Conservation (phyloP, 1,140 invertebrate genomes). For the Zaprionus nigranus region DNA sequence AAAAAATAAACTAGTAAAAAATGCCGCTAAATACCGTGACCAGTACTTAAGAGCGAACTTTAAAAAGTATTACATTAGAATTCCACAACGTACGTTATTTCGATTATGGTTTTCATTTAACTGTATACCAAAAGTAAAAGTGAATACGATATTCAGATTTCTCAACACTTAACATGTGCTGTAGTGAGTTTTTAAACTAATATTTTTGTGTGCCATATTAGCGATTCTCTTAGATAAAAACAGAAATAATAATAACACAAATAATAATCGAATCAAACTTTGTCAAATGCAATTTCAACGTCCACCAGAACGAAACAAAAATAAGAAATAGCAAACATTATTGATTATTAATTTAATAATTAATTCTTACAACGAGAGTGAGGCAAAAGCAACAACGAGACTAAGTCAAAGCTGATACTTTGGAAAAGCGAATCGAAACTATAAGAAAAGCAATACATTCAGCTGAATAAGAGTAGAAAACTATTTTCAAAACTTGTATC, state of each 20-base stretch:
- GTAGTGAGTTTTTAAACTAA: constrained; percentile 77
- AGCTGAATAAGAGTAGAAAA: background rate
- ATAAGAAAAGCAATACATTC: background rate
- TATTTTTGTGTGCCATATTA: constrained; percentile 77
- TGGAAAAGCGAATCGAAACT: background rate
- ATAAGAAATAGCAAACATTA: background rate
- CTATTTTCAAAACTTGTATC: constrained; percentile 18
- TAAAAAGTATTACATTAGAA: constrained; percentile 82
- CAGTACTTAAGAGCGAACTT: constrained; percentile 75
- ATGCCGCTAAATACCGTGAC: constrained; percentile 61
- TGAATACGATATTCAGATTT: constrained; percentile 11
- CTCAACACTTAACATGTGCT: constrained; percentile 74
- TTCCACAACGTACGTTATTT: constrained; percentile 57
- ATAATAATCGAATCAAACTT: constrained; percentile 10
- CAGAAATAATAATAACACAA: constrained; percentile 27
- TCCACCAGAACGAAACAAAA: constrained; percentile 25
- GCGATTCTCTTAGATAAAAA: constrained; percentile 51
- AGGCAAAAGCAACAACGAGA: constrained; percentile 41
- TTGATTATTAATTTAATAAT: constrained; percentile 18
- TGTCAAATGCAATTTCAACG: constrained; percentile 29
- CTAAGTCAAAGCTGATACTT: constrained; percentile 4
- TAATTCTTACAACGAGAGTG: constrained; percentile 2
- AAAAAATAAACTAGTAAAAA: constrained; percentile 20
- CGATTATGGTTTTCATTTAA: constrained; percentile 38
- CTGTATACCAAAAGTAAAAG: constrained; percentile 35